Conservation (phyloP, 2,888 invertebrate species). For the Eilema sororculum region DNA sequence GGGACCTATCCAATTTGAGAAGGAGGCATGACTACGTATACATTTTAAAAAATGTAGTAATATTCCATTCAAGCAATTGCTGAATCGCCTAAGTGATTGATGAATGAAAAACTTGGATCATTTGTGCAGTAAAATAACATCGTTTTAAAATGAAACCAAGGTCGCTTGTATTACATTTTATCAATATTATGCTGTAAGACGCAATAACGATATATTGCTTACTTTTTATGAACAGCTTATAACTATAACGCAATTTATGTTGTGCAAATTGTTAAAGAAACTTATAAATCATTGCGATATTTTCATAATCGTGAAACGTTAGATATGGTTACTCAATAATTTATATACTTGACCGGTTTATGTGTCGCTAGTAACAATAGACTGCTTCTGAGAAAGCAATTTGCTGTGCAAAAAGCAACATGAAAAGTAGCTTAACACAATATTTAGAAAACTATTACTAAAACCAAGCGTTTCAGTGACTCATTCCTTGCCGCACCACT, state of each 20-base stretch:
- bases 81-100: no score
- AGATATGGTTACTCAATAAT: constrained; percentile 30
- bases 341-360: constrained; percentile 37
- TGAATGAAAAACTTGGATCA: no score
- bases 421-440: no score
- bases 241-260: constrained; percentile 20
- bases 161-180: background rate
- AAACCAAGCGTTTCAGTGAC: no score
- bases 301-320: constrained; percentile 7
- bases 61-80: no score
- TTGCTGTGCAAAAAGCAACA: background rate
- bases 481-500: no score
- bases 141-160: background rate
- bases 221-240: constrained; percentile 12
- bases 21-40: no score
- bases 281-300: constrained; percentile 32
- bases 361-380: constrained; percentile 21
- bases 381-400: background rate
- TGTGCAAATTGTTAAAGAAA: constrained; percentile 25
- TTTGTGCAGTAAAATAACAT: no score
- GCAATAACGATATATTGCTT: constrained; percentile 13
- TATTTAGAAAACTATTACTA: no score
- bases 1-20: no score
- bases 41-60: no score
- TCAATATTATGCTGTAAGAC: constrained; percentile 15